Conservation (phyloP, 2,797 vertebrate genomes). For the Setipinna tenuifilis region DNA sequence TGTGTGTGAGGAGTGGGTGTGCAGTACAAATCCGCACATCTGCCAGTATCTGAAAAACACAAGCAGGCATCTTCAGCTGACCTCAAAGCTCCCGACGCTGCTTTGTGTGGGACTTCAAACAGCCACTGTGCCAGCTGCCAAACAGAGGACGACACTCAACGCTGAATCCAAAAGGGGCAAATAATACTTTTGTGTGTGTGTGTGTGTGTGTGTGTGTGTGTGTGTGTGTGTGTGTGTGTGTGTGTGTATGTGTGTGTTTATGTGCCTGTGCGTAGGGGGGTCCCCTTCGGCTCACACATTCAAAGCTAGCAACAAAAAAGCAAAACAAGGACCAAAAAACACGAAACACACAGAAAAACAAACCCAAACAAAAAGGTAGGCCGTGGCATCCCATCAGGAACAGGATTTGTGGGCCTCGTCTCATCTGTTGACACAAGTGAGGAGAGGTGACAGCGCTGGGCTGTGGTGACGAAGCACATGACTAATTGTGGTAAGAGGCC, state of each 20-base stretch:
- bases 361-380: not conserved
- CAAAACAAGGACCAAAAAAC: too few species aligned
- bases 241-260: too few species aligned
- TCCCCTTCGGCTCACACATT: not conserved
- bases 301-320: not conserved
- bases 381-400: not conserved
- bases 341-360: not conserved
- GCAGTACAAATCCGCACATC: not conserved
- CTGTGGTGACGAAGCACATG: conserved; percentile 44
- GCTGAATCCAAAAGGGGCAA: too few species aligned
- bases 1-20: not conserved
- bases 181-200: too few species aligned
- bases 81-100: conserved; percentile 34
- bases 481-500: conserved; percentile 54
- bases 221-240: too few species aligned
- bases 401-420: conserved; percentile 43
- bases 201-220: too few species aligned
- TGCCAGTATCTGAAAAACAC: not conserved
- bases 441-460: conserved; percentile 45
- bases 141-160: not conserved
- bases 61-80: conserved; percentile 12
- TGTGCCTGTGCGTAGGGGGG: not conserved
- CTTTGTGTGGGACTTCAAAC: conserved; percentile 21
- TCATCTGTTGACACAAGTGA: conserved; percentile 63
- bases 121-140: not conserved